Base-by-base conservation (phyloP, 2,888 invertebrate species). In the Strigamia transsilvanica region DNA sequence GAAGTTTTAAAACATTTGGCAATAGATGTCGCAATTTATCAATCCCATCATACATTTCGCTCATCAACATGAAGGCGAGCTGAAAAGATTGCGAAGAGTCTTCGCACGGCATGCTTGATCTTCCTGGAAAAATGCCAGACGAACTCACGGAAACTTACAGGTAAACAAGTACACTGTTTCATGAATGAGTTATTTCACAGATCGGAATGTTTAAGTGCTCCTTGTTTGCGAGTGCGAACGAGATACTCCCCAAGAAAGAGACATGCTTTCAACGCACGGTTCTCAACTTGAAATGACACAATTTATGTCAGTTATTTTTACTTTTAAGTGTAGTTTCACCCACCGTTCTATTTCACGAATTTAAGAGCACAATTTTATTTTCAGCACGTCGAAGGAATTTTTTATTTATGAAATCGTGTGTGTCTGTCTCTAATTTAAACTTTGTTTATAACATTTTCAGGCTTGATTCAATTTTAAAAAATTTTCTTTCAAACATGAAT, bases 101-200 rank as follows among this genome's bases (percentile, higher is more conserved):
- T 61, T 32, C 23, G 73, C 73, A 73, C 73, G 32, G 73, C 73
- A 73, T 73, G 73, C 73, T 73, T 32, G 73, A 32, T 73, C 73
- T 73, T 73, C 73, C 27, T 73, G 73, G 73, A 73, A 73, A 73
- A 73, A 73, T 73, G 73, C 73, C 73, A 73, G 73, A 23, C 12
- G 13, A 2, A 73, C 32, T 4, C 73, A 32, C n/a, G 13, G 15
- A 73, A 15, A 73, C 27, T 6, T 73, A 32, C 73, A 73, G 73
- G 73, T 73, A 73, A 73, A 73, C 27, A 27, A 73, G 73, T 27
- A 73, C 13, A 12, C 32, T 32, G 32, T 27, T 18, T 73, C 32
- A n/a, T 32, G 7, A 73, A 27, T 10, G 10, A 73, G 12, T 32
- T 27, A 27, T 27, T 27, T 73, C 23, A 12, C 73, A 73, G 27